phyloP scores from a whole-genome alignment of 2,797 vertebrate species.

The Cirrhinus molitorella region DNA sequence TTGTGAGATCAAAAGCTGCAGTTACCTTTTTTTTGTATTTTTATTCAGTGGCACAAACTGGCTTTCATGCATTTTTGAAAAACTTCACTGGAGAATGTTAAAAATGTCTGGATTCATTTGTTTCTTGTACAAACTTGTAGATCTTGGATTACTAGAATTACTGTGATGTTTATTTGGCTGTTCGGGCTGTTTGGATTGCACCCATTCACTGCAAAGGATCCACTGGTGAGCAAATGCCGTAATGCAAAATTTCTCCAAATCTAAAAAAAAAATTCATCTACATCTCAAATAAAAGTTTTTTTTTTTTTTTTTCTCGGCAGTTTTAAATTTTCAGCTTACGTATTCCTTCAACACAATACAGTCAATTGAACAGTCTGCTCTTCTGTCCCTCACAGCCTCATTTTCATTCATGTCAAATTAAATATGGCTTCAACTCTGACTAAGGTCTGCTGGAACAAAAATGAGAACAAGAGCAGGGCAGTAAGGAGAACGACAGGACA shows the following conservation, averaged over 20 bases:
- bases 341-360: neutral
- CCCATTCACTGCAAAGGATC: neutral
- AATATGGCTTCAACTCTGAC: conserved; percentile 1
- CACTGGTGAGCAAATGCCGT: neutral
- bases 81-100: neutral
- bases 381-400: neutral
- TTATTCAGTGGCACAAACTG: no score
- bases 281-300: neutral
- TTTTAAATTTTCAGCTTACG: neutral
- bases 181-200: neutral
- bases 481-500: conserved; percentile 13
- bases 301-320: neutral
- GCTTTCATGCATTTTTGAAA: neutral
- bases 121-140: neutral
- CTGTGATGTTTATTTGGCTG: neutral
- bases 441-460: conserved; percentile 28
- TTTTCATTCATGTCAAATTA: conserved; percentile 13
- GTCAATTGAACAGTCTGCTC: neutral
- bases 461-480: conserved; percentile 17
- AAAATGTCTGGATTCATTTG: neutral
- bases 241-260: neutral
- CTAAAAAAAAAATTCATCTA: neutral
- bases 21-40: no score
- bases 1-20: no score
- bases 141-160: neutral